A percentile compares a stretch with the other conserved stretches of the same genome.
phyloP scores from a whole-genome alignment of 2,113 vertebrate genomes.

The Cryptomyrus ogoouensis region DNA sequence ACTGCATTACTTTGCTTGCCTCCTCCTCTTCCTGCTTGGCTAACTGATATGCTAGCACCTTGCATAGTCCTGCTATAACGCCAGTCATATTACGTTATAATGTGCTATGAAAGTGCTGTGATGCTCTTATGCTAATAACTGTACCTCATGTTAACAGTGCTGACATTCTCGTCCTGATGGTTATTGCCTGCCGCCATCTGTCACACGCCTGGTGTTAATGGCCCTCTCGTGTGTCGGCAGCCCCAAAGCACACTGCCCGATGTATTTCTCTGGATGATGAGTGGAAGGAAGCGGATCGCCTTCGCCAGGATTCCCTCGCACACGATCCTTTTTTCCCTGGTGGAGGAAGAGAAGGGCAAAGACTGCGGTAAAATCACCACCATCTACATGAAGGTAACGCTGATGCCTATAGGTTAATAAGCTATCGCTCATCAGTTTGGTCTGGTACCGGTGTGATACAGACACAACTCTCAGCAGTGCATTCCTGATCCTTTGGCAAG shows the following conservation, averaged over 20 bases:
- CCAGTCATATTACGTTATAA: neutral
- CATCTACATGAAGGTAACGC: conserved; percentile 76
- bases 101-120: neutral
- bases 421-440: neutral
- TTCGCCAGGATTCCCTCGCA: conserved; percentile 74
- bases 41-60: neutral
- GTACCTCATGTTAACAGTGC: neutral
- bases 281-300: conserved; percentile 67
- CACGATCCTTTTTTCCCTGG: conserved; percentile 79
- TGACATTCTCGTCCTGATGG: neutral
- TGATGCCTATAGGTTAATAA: neutral
- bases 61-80: neutral
- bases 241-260: conserved; percentile 83
- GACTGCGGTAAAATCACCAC: conserved; percentile 81
- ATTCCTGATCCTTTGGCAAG: neutral
- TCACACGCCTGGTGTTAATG: neutral
- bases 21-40: neutral
- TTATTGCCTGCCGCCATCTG: neutral
- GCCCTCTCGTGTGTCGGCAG: conserved; percentile 48
- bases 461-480: neutral
- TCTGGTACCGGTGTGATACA: neutral
- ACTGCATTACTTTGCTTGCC: neutral
- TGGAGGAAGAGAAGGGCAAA: conserved; percentile 82
- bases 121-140: neutral
- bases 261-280: conserved; percentile 84